These are phyloP conservation scores for Taxidea taxus DNA, from an alignment of 2,113 vertebrate genomes.

Conservation along the genomic window DNA sequence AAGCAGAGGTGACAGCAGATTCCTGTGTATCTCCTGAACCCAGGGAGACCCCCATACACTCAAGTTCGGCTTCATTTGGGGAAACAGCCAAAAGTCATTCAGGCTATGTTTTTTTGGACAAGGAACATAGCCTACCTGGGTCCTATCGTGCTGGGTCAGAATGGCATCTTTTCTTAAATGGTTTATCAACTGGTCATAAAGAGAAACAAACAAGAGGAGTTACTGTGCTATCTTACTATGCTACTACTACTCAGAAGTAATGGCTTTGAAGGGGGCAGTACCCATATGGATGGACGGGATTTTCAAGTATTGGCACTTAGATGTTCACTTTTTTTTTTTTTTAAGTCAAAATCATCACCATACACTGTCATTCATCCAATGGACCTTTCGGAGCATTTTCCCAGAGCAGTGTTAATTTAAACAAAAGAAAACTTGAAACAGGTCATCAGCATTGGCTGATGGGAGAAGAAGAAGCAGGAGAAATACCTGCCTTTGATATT, in stretches of 20 bases:
- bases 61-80: not conserved
- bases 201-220: not conserved
- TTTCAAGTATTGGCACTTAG: not conserved
- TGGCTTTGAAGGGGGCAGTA: not conserved
- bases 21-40: not conserved
- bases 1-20: not conserved
- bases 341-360: not conserved
- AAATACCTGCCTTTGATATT: not conserved
- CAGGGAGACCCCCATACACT: not conserved
- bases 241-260: not conserved
- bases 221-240: not conserved
- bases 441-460: not conserved
- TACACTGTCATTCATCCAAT: not conserved
- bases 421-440: not conserved
- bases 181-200: not conserved
- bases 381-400: not conserved
- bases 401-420: not conserved
- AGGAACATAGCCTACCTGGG: not conserved
- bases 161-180: not conserved
- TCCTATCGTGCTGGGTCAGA: not conserved
- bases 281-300: not conserved
- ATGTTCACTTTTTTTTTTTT: not conserved
- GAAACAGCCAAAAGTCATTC: not conserved
- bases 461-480: not conserved
- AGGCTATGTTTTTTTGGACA: not conserved